Evolutionary conservation across 2,113 vertebrate species (phyloP).

Genomic region (Gallinago jamesoni): DNA sequence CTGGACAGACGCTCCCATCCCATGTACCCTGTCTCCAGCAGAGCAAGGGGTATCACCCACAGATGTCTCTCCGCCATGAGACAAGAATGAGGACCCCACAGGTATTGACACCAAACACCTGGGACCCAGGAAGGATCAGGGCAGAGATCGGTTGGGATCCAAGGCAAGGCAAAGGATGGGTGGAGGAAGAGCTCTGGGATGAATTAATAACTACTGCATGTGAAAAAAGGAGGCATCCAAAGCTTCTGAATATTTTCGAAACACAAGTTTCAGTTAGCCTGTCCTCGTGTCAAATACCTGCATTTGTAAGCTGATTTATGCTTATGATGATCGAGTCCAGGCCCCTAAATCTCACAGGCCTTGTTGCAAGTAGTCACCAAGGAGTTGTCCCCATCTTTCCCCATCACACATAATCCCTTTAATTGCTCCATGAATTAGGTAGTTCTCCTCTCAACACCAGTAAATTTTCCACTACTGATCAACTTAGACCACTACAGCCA

Average conservation of each 20-base stretch:
- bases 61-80: background rate
- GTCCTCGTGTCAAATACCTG: background rate
- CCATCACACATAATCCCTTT: background rate
- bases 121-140: background rate
- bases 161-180: background rate
- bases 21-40: accelerated
- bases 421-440: background rate
- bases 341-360: background rate
- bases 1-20: background rate
- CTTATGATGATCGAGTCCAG: background rate
- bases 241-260: background rate
- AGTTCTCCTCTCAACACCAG: background rate
- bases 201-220: background rate
- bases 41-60: background rate
- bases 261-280: too few species aligned
- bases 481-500: background rate
- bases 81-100: background rate
- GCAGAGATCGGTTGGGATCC: background rate
- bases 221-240: background rate
- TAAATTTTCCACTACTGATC: background rate
- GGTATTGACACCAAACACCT: background rate
- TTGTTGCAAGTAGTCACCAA: background rate
- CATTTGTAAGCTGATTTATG: background rate
- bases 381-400: background rate
- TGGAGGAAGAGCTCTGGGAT: background rate